A percentile compares a stretch with the other conserved stretches of the same genome.
These are phyloP conservation scores for Sprattus sprattus DNA, from an alignment of 2,113 vertebrate species.

Conservation along the genomic window DNA sequence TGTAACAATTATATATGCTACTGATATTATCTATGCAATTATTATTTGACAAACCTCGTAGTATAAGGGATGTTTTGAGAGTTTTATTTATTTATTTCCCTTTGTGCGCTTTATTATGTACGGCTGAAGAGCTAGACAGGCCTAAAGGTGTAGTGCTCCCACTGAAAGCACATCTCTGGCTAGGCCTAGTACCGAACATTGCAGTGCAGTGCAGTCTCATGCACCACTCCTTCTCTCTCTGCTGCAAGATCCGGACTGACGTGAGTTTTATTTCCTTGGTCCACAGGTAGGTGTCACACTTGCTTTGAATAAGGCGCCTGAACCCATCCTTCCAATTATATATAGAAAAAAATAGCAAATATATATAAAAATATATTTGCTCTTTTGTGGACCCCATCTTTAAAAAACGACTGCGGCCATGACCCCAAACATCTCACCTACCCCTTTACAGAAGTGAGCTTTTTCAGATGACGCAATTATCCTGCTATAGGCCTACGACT, in stretches of 20 bases:
- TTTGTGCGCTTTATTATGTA: conserved; percentile 26
- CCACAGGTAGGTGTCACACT: conserved; percentile 99
- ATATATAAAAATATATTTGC: background rate
- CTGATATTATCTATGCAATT: conserved; percentile 17
- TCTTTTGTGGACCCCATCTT: conserved; percentile 66
- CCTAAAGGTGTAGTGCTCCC: background rate
- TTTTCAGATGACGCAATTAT: conserved; percentile 80
- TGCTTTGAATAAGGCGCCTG: conserved; percentile 89
- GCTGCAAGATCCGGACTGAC: conserved; percentile 61
- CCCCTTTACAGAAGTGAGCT: conserved; percentile 74
- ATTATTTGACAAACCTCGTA: conserved; percentile 17
- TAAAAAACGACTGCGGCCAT: conserved; percentile 74
- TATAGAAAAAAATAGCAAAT: background rate
- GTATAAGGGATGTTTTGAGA: conserved; percentile 16
- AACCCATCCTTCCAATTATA: conserved; percentile 67
- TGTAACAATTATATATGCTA: conserved; percentile 22
- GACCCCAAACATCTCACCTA: conserved; percentile 57
- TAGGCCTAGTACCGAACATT: background rate
- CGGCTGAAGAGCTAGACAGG: background rate
- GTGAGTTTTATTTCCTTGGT: conserved; percentile 82
- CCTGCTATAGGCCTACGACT: conserved; percentile 86
- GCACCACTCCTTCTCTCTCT: background rate
- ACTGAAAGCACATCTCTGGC: background rate
- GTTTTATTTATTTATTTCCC: background rate
- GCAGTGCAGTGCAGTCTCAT: background rate